Evolutionary conservation across 2,797 vertebrate genomes (phyloP).

Genomic region (Loriculus beryllinus): DNA sequence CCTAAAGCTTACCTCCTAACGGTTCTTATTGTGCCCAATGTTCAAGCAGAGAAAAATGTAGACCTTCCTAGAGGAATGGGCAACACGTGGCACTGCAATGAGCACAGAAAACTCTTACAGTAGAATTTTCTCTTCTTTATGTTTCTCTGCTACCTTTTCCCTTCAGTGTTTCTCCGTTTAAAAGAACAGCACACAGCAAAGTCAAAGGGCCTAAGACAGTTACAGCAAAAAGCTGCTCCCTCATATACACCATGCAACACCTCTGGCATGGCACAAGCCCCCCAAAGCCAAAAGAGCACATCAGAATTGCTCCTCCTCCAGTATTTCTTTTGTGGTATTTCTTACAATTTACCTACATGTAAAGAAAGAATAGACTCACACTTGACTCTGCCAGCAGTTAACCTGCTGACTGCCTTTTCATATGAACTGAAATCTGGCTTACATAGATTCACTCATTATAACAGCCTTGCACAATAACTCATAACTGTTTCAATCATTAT

Average conservation of each 20-base stretch:
- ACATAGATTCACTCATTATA: accelerated
- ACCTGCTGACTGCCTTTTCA: not conserved
- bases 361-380: not conserved
- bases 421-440: not conserved
- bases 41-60: not conserved
- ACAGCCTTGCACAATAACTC: not conserved
- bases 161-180: not conserved
- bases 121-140: not conserved
- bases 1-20: not conserved
- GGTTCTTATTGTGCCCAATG: not conserved
- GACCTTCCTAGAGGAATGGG: not conserved
- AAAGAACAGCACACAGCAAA: not conserved
- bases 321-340: not conserved
- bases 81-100: not conserved
- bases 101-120: not conserved
- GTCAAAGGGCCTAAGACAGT: not conserved
- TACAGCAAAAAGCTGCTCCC: not conserved
- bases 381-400: not conserved
- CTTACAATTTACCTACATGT: not conserved
- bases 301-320: not conserved
- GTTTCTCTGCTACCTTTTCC: not conserved
- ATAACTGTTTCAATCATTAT: not conserved
- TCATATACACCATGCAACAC: not conserved
- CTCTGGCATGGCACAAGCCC: not conserved
- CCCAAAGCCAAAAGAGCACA: not conserved